Evolutionary conservation across 2,888 invertebrate species (phyloP).

Genomic region (Amiota mariae): DNA sequence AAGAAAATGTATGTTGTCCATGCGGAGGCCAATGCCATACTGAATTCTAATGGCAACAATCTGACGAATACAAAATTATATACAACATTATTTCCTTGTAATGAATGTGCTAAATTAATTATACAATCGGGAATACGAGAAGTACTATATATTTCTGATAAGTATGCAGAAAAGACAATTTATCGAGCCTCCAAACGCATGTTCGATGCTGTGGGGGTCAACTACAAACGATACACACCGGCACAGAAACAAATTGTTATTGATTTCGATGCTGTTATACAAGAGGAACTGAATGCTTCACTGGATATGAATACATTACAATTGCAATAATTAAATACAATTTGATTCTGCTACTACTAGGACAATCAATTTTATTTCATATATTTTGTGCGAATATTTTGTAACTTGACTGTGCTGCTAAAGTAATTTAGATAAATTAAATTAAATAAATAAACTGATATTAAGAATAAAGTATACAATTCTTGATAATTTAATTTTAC

Average conservation of each 20-base stretch:
- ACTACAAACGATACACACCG: slow-evolving; percentile 80
- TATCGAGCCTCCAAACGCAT: slow-evolving; percentile 86
- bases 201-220: slow-evolving; percentile 85
- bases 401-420: neutral
- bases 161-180: slow-evolving; percentile 80
- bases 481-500: too few species aligned
- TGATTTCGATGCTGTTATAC: slow-evolving; percentile 75
- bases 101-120: slow-evolving; percentile 97
- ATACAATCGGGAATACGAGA: slow-evolving; percentile 92
- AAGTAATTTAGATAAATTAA: too few species aligned
- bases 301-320: slow-evolving; percentile 27
- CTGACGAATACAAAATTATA: slow-evolving; percentile 88
- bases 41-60: slow-evolving; percentile 89
- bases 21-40: slow-evolving; percentile 97
- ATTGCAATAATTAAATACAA: neutral
- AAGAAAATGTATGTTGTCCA: slow-evolving; percentile 96
- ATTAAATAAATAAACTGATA: too few species aligned
- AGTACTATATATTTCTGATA: slow-evolving; percentile 88
- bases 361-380: neutral
- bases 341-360: neutral
- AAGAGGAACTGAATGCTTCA: slow-evolving; percentile 37
- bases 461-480: too few species aligned
- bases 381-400: slow-evolving; percentile 1
- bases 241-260: slow-evolving; percentile 79
- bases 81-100: slow-evolving; percentile 95